These are phyloP conservation scores for Conchocele bisecta DNA, from an alignment of 2,888 invertebrate genomes.

Conservation along the genomic window DNA sequence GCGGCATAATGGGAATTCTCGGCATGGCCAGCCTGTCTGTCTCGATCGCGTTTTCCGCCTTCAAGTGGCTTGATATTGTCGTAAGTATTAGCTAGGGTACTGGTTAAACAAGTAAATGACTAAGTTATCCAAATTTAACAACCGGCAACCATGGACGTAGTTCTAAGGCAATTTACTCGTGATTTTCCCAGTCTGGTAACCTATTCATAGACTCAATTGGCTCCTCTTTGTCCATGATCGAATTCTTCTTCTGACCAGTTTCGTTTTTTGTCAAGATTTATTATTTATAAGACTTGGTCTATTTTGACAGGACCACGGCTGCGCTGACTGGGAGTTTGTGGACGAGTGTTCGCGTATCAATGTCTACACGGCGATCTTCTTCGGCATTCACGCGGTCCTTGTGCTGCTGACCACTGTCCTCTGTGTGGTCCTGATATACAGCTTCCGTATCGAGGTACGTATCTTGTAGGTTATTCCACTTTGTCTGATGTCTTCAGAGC, in stretches of 20 bases:
- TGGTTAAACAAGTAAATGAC: no score
- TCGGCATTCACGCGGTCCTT: slow-evolving; percentile 67
- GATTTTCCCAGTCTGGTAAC: no score
- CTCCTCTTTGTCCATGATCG: neutral
- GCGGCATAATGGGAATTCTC: slow-evolving; percentile 62
- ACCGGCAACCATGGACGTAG: no score
- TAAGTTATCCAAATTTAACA: no score
- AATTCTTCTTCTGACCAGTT: neutral
- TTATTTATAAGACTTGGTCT: no score
- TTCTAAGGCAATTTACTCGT: no score
- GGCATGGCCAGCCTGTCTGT: slow-evolving; percentile 61
- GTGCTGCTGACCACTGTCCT: slow-evolving; percentile 67
- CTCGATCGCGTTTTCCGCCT: slow-evolving; percentile 62
- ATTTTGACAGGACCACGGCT: slow-evolving; percentile 72
- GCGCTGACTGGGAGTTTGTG: slow-evolving; percentile 69
- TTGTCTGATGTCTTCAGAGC: no score
- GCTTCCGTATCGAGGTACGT: slow-evolving; percentile 75
- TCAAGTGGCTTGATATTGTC: slow-evolving; percentile 65
- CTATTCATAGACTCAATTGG: no score
- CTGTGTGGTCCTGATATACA: slow-evolving; percentile 69
- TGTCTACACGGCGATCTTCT: slow-evolving; percentile 75
- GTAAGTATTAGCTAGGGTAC: no score
- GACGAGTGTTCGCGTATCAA: slow-evolving; percentile 72
- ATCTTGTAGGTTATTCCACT: no score
- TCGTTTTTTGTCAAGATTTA: neutral